Evolutionary conservation across 1,140 invertebrate genomes (phyloP), one percentile per base, ranked within the genome.

Genomic region (Campodea augens): DNA sequence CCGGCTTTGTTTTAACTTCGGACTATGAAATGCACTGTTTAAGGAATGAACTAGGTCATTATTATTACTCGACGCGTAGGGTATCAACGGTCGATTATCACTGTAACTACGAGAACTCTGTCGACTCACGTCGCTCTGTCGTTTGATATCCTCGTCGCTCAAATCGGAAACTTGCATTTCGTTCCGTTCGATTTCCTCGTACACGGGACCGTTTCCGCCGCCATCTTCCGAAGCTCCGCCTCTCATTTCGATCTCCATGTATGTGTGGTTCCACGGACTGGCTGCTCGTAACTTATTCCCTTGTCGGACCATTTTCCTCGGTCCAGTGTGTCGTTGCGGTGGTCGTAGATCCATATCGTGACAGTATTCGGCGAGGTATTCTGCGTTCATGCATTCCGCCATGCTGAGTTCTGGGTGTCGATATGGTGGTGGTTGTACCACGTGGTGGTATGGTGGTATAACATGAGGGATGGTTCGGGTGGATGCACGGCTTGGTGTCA

Each of bases 41-140:
- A 44, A 41, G 12, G 46, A 21, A 37, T 36, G 42, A n/a, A 60
- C 65, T 40, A 64, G 65, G 10, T 57, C 57, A 43, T 64, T 51
- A 37, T 58, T 52, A 38, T 63, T 60, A 43, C 60, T 54, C 25
- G 58, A 55, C 44, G 71, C 75, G 56, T 77, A 76, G 0, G 75
- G 75, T 44, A 81, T 78, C 24, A 84, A 60, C 1, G 81, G 81
- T 13, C 79, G 67, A 55, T 82, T 77, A 56, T 85, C 81, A 1
- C 79, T 78, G 58, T 84, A 83, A 44, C 79, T 81, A 49, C 80
- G 73, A 0, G 78, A 78, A 0, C 77, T 81, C 58, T 77, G 78
- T 50, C 77, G 63, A 51, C 72, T 75, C 64, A 79, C 78, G 55
- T 83, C 80, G 52, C 75, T 76, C 49, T 79, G 77, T n/a, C 78